Evolutionary conservation across 2,113 vertebrate genomes (phyloP).

Genomic region (Ginglymostoma cirratum): DNA sequence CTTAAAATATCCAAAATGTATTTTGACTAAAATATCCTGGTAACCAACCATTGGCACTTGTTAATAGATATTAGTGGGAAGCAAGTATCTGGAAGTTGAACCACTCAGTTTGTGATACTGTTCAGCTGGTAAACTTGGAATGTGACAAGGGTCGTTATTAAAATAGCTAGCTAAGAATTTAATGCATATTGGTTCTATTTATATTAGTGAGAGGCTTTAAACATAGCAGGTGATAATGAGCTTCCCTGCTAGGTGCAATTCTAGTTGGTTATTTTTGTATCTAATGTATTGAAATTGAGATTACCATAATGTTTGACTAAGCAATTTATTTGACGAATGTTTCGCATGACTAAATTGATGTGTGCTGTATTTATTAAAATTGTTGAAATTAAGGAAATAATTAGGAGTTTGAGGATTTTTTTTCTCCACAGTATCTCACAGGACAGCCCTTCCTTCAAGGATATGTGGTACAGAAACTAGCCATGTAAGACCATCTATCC

Average conservation of each 20-base stretch:
- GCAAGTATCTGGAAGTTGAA: not conserved
- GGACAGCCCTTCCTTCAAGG: too few relatives aligned
- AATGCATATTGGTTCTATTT: constrained; percentile 27
- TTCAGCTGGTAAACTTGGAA: constrained; percentile 4
- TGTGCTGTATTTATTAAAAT: not conserved
- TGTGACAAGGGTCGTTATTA: not conserved
- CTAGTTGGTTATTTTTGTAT: not conserved
- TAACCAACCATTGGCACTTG: not conserved
- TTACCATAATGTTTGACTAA: not conserved
- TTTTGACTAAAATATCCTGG: not conserved
- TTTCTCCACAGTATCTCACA: not conserved
- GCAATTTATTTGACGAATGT: not conserved
- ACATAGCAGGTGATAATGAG: constrained; percentile 30
- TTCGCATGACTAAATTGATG: not conserved
- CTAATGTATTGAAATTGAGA: not conserved
- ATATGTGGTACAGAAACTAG: not conserved
- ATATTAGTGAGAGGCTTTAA: constrained; percentile 10
- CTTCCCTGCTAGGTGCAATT: constrained; percentile 5
- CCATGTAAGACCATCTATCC: not conserved
- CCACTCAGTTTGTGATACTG: not conserved
- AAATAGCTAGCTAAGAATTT: constrained; percentile 33
- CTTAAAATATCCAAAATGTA: not conserved
- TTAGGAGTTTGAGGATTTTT: not conserved
- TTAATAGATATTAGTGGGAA: not conserved
- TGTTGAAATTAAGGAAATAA: not conserved